Evolutionary conservation across 2,888 invertebrate species (phyloP).

Genomic region (Eutolmus rufibarbis): DNA sequence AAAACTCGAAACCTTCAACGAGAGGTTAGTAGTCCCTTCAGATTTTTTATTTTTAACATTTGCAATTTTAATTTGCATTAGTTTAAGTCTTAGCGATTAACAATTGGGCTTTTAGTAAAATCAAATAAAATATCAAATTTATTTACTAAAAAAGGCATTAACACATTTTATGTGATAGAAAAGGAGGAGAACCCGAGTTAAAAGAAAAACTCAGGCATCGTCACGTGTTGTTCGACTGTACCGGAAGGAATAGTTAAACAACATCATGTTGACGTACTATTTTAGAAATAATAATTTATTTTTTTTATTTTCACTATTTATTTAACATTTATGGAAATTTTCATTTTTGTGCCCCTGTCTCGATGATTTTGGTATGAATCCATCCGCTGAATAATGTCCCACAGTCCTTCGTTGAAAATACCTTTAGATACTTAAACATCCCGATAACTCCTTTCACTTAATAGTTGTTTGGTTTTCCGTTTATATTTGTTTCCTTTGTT

Average conservation of each 20-base stretch:
- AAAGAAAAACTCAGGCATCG: background rate
- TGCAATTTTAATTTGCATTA: constrained; percentile 43
- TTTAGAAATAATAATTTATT: background rate
- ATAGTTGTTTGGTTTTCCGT: background rate
- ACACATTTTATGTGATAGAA: background rate
- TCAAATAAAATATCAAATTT: background rate
- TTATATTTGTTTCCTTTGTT: constrained; percentile 26
- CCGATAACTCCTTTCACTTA: background rate
- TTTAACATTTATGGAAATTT: constrained; percentile 19
- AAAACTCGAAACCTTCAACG: constrained; percentile 93
- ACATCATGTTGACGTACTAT: background rate
- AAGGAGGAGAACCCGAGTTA: background rate
- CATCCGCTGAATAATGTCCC: background rate
- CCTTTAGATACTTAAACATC: background rate
- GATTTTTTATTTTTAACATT: background rate
- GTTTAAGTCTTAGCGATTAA: constrained; percentile 38
- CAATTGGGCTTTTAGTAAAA: constrained; percentile 14
- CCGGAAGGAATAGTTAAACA: background rate
- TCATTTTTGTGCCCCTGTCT: constrained; percentile 42
- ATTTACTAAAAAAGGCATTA: background rate
- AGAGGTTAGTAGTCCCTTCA: constrained; percentile 76
- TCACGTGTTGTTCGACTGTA: background rate
- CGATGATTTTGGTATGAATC: constrained; percentile 21
- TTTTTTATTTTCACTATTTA: background rate
- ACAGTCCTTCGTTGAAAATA: constrained; percentile 6